A percentile compares a stretch with the other conserved stretches of the same genome.
phyloP scores from a whole-genome alignment of 2,113 vertebrate species.

The Thermophis baileyi region DNA sequence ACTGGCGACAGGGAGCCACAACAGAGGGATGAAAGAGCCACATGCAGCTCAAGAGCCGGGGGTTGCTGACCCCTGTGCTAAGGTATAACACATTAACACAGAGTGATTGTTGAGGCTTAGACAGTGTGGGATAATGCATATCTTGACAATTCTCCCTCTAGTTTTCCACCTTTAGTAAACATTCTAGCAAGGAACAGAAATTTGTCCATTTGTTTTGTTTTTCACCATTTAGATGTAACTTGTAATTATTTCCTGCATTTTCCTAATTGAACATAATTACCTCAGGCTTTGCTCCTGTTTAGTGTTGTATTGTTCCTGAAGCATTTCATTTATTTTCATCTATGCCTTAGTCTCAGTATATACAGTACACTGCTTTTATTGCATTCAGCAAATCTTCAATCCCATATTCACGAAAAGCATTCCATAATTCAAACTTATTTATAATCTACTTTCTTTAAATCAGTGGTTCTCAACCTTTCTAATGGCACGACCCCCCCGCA shows the following conservation, averaged over 20 bases:
- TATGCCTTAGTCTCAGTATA: neutral
- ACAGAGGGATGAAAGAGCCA: too few relatives aligned
- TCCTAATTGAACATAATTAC: neutral
- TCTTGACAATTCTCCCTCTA: neutral
- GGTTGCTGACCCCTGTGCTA: too few relatives aligned
- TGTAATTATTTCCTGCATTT: neutral
- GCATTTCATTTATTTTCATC: neutral
- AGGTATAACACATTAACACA: neutral
- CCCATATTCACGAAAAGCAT: neutral
- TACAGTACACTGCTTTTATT: neutral
- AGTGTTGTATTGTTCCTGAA: neutral
- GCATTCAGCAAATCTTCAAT: neutral
- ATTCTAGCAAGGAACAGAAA: neutral
- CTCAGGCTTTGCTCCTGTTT: neutral
- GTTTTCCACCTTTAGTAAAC: neutral
- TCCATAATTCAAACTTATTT: neutral
- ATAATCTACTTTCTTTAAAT: neutral
- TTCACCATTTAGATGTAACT: neutral
- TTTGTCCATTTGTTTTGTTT: neutral
- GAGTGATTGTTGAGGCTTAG: too few relatives aligned
- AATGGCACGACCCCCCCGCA: too few relatives aligned
- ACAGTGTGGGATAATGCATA: neutral
- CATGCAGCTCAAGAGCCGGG: too few relatives aligned
- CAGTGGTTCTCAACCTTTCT: too few relatives aligned
- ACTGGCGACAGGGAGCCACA: too few relatives aligned